These are phyloP conservation scores for Prenolepis imparis DNA, from an alignment of 2,888 invertebrate genomes.

Conservation along the genomic window DNA sequence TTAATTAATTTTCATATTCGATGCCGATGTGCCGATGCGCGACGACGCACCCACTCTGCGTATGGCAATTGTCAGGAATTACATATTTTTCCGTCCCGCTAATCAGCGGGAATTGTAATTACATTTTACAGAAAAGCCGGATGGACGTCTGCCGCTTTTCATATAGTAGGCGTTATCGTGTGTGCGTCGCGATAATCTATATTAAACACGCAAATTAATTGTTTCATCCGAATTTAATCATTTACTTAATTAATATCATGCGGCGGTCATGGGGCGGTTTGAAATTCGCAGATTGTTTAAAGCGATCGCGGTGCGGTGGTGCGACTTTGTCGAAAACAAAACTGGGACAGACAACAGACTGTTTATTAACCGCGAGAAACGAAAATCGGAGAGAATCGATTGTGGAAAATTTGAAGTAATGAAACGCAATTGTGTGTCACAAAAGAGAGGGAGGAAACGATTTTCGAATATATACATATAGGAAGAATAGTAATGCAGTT, in stretches of 20 bases:
- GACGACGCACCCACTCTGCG: background rate
- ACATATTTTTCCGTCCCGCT: constrained; percentile 54
- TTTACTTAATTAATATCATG: constrained; percentile 56
- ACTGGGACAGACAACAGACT: background rate
- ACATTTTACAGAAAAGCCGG: constrained; percentile 48
- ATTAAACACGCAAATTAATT: constrained; percentile 57
- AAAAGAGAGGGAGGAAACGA: background rate
- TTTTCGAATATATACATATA: background rate
- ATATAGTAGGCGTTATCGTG: constrained; percentile 40
- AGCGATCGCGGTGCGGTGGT: background rate
- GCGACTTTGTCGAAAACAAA: background rate
- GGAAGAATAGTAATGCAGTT: background rate
- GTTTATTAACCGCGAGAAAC: background rate
- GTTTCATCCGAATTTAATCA: constrained; percentile 56
- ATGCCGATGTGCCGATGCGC: constrained; percentile 3
- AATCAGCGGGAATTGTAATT: constrained; percentile 53
- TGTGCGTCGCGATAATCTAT: constrained; percentile 54
- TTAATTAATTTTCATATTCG: constrained; percentile 57
- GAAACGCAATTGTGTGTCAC: background rate
- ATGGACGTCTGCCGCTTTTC: constrained; percentile 45
- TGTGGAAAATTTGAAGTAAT: background rate
- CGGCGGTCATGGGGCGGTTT: constrained; percentile 22
- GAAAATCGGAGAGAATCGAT: background rate
- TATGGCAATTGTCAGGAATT: constrained; percentile 55
- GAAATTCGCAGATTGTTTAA: constrained; percentile 35